Conservation (phyloP, 2,888 invertebrate species). For the Coelopa pilipes region DNA sequence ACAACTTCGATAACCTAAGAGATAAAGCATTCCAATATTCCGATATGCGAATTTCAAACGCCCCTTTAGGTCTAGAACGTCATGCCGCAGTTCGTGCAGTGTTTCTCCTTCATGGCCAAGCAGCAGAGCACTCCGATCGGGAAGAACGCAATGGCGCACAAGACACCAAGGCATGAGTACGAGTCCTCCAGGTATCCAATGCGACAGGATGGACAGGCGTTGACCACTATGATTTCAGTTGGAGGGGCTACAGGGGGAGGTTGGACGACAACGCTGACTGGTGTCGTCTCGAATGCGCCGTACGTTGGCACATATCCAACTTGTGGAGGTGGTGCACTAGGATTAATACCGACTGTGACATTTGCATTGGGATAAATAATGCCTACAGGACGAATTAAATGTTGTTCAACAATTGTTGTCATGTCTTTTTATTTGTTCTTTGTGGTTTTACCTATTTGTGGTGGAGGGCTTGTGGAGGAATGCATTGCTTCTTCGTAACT, state of each 20-base stretch:
- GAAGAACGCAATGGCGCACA: constrained; percentile 75
- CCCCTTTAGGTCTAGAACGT: constrained; percentile 69
- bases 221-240: constrained; percentile 83
- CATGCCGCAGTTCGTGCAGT: constrained; percentile 89
- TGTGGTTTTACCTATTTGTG: constrained; percentile 44
- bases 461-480: constrained; percentile 41
- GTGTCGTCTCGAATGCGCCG: constrained; percentile 69
- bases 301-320: constrained; percentile 63
- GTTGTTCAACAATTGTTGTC: background rate
- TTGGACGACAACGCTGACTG: constrained; percentile 71
- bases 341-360: constrained; percentile 46
- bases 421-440: background rate
- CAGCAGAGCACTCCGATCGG: constrained; percentile 90
- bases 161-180: constrained; percentile 84
- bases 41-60: no score
- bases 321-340: constrained; percentile 45
- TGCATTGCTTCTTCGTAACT: constrained; percentile 47
- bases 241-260: constrained; percentile 72
- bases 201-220: constrained; percentile 89
- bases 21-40: no score
- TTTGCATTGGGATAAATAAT: constrained; percentile 46
- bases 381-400: constrained; percentile 25
- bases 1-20: no score
- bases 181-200: constrained; percentile 89
- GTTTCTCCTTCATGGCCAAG: constrained; percentile 82